A percentile compares a stretch with the other conserved stretches of the same genome.
Evolutionary conservation across 1,140 invertebrate genomes (phyloP).

Genomic region (Meteorus sp.): DNA sequence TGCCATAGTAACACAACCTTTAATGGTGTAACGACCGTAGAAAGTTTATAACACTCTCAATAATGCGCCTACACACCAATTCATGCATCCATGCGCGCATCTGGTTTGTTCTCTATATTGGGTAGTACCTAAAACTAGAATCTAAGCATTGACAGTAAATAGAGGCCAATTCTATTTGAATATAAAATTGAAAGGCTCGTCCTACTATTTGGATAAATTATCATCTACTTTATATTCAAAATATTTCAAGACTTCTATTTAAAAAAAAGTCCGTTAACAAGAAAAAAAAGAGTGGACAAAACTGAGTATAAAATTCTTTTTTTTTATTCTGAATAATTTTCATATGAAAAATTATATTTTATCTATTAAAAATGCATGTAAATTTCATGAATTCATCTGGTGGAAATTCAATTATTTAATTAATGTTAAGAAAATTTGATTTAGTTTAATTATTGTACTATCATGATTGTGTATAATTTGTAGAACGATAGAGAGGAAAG

Average conservation of each 20-base stretch:
- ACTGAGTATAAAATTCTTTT: background rate
- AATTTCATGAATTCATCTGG: too few species aligned
- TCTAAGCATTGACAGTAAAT: too few species aligned
- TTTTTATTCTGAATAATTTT: background rate
- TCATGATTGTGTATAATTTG: background rate
- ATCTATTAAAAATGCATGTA: background rate
- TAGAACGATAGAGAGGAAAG: background rate
- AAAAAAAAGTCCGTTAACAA: too few species aligned
- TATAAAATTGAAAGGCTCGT: background rate
- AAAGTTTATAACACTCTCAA: too few species aligned
- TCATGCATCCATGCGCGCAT: background rate
- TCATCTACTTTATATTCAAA: background rate
- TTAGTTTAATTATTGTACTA: background rate
- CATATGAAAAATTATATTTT: background rate
- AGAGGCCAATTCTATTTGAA: background rate
- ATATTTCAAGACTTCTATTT: background rate
- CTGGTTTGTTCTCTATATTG: background rate
- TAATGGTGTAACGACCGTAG: background rate
- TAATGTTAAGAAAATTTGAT: background rate
- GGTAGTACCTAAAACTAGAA: too few species aligned
- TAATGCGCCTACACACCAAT: too few species aligned
- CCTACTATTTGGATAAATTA: conserved; percentile 3
- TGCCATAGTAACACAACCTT: too few species aligned
- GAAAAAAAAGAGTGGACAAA: too few species aligned
- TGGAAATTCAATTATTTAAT: too few species aligned